Base-by-base conservation (phyloP, 2,888 invertebrate genomes). In the Ormyrus labotus region DNA sequence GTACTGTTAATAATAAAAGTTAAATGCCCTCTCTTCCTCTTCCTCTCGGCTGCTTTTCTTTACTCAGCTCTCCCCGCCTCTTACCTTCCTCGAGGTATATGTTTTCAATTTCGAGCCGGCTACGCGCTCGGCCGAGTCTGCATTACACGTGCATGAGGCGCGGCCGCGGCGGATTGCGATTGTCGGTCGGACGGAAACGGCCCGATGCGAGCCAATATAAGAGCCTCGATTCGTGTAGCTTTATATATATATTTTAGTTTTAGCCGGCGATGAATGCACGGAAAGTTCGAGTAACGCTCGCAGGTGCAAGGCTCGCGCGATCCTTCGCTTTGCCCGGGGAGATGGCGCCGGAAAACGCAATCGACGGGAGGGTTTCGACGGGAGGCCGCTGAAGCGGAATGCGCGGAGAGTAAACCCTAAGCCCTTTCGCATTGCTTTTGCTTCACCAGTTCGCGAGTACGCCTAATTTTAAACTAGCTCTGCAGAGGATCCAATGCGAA, bases 381-480 rank as follows among this genome's bases (percentile, higher is more conserved):
- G 47, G 69, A 64, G 69, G 45, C 57, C 47, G 58, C 57, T 79
- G 64, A 69, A 79, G 57, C 64, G 73, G 69, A 79, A 74, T 60
- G 53, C 60, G 19, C 19, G 19, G 19, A 13, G 47, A 19, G 45
- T 7, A 55, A 51, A 55, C 55, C 34, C 60, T 19, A 60, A 60
- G 50, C 9, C 61, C 50, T 77, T 74, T 69, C 61, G 58, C 74
- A 68, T 69, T 57, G 73, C 61, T 73, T 79, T 73, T 61, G 50
- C 50, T 61, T 76, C n/a, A 53, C 50, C 61, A 61, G 77, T 34
- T 71, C 70, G 72, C 69, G 84, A 75, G 79, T 76, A 80, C 75
- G 68, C 72, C 82, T 81, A 85, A 84, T 85, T 81, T 75, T 57
- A 75, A 82, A 83, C 79, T 83, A 83, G 82, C 81, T 82, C 69